phyloP scores from a whole-genome alignment of 2,113 vertebrate species.

The Scolopax mira region DNA sequence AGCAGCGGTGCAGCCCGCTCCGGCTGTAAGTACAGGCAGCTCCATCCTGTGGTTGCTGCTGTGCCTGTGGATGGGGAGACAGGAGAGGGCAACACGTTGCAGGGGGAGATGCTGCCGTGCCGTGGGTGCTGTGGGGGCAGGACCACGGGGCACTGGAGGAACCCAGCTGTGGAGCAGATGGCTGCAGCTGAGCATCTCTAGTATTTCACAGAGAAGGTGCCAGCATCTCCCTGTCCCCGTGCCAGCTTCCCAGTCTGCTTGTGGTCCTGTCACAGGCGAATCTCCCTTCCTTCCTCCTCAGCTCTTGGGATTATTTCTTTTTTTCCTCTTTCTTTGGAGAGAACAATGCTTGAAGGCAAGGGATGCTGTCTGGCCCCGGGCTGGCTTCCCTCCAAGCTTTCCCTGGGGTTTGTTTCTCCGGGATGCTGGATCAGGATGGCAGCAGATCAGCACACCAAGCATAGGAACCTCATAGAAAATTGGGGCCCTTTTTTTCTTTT shows the following conservation, averaged over 20 bases:
- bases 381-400: neutral
- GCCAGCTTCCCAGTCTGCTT: neutral
- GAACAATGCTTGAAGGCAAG: neutral
- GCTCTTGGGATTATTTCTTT: neutral
- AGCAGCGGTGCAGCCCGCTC: accelerated
- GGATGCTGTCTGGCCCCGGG: neutral
- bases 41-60: neutral
- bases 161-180: accelerated
- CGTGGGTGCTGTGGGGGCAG: neutral
- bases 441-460: neutral
- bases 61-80: neutral
- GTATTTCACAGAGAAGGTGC: neutral
- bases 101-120: neutral
- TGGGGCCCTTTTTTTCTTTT: neutral
- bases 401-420: neutral
- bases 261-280: neutral
- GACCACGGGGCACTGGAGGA: neutral
- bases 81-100: accelerated
- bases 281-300: neutral
- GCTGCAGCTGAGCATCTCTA: neutral
- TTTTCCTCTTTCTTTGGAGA: neutral
- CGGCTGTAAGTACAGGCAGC: neutral
- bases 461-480: neutral
- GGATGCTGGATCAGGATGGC: neutral
- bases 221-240: accelerated